Conservation (phyloP, 2,113 vertebrate genomes). For the Entelurus aequoreus region DNA sequence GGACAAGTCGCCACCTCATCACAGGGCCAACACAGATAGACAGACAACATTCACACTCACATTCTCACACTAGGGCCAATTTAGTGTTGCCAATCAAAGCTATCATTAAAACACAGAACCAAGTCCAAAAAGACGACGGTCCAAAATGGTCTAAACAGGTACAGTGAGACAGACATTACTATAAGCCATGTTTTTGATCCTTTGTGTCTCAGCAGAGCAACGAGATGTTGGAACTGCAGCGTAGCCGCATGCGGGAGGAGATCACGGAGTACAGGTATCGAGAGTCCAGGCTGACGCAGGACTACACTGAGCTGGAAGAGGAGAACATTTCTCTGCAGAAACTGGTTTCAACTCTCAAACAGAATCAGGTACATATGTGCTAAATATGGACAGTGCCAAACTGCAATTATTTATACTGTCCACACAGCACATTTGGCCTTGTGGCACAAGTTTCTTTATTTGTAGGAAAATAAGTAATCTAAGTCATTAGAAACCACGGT, state of each 20-base stretch:
- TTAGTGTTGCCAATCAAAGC: no score
- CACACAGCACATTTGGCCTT: neutral
- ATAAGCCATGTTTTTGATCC: neutral
- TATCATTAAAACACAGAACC: no score
- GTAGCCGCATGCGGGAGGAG: conserved; percentile 88
- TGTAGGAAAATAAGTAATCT: no score
- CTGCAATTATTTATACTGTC: neutral
- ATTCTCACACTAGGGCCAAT: no score
- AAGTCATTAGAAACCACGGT: no score
- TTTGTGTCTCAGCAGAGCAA: conserved; percentile 75
- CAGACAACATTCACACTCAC: no score
- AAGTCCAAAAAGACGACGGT: neutral
- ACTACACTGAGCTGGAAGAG: conserved; percentile 95
- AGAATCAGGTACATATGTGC: conserved; percentile 82
- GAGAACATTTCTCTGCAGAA: conserved; percentile 98
- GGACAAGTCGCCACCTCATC: no score
- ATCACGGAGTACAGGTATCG: conserved; percentile 90
- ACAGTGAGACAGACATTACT: no score
- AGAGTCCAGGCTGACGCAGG: conserved; percentile 87
- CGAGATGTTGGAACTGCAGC: conserved; percentile 89
- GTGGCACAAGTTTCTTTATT: no score
- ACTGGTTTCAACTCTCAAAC: conserved; percentile 88
- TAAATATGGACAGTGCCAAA: neutral
- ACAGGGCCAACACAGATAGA: no score
- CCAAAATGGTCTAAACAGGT: neutral